Percentiles rank a stretch among this genome's conserved stretches.
phyloP scores from a whole-genome alignment of 2,888 invertebrate species.

The Mesorhabditis spiculigera region DNA sequence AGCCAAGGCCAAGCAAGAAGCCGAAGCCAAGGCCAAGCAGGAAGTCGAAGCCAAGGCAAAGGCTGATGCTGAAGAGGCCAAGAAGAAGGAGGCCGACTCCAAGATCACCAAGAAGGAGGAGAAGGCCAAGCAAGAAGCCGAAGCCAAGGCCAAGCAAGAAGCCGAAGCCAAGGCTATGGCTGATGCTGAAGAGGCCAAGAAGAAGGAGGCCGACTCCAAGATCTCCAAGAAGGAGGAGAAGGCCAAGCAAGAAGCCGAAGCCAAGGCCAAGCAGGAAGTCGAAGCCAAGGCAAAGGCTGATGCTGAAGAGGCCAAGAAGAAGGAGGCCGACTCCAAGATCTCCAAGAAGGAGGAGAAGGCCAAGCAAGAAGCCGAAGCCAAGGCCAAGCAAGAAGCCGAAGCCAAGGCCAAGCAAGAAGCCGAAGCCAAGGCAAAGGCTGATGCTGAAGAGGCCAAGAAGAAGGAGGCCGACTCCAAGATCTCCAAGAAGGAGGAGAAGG shows the following conservation, averaged over 20 bases:
- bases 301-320: background rate
- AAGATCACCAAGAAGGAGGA: background rate
- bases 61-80: background rate
- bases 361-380: too few species aligned
- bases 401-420: background rate
- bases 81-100: background rate
- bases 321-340: background rate
- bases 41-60: background rate
- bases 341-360: background rate
- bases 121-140: background rate
- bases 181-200: constrained; percentile 13
- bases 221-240: constrained; percentile 18
- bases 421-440: background rate
- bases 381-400: background rate
- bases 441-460: background rate
- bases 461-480: background rate
- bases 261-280: background rate
- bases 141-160: background rate
- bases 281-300: too few species aligned
- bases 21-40: background rate
- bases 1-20: background rate
- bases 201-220: constrained; percentile 14
- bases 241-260: constrained; percentile 7
- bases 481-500: background rate
- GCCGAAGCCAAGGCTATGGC: background rate